Percentiles rank a stretch among this genome's conserved stretches.
These are phyloP conservation scores for Drosophila kanekoi DNA, from an alignment of 2,888 invertebrate species.

Conservation along the genomic window DNA sequence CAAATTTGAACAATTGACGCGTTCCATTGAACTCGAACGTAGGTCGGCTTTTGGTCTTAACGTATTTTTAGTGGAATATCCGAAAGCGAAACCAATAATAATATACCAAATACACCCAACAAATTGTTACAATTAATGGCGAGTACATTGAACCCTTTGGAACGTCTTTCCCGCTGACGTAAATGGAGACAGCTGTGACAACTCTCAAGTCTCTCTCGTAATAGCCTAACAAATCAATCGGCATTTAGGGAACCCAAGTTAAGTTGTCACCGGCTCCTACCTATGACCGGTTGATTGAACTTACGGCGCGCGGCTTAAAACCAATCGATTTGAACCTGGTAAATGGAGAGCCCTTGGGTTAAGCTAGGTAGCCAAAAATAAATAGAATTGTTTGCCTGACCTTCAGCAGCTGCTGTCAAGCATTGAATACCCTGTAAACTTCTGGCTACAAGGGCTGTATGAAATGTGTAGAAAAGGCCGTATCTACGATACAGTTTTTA, in stretches of 20 bases:
- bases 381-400: slow-evolving; percentile 68
- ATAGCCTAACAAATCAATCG: slow-evolving; percentile 63
- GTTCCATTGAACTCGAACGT: slow-evolving; percentile 51
- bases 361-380: slow-evolving; percentile 54
- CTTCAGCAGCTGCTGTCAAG: slow-evolving; percentile 62
- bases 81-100: slow-evolving; percentile 16
- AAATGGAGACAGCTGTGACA: slow-evolving; percentile 52
- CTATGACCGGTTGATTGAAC: slow-evolving; percentile 71
- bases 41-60: slow-evolving; percentile 21
- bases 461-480: no score
- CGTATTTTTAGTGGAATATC: slow-evolving; percentile 19
- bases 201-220: slow-evolving; percentile 50
- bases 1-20: slow-evolving; percentile 47
- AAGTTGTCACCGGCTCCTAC: slow-evolving; percentile 36
- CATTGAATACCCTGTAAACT: slow-evolving; percentile 28
- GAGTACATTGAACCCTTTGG: slow-evolving; percentile 66
- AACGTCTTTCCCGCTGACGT: slow-evolving; percentile 57
- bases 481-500: no score
- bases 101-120: slow-evolving; percentile 12
- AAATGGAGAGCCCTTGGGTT: slow-evolving; percentile 28
- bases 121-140: slow-evolving; percentile 58
- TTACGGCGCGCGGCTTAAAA: slow-evolving; percentile 44
- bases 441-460: neutral
- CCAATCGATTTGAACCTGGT: slow-evolving; percentile 61
- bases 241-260: slow-evolving; percentile 23